phyloP scores from a whole-genome alignment of 1,140 invertebrate species.

The Hesperophylax magnus region DNA sequence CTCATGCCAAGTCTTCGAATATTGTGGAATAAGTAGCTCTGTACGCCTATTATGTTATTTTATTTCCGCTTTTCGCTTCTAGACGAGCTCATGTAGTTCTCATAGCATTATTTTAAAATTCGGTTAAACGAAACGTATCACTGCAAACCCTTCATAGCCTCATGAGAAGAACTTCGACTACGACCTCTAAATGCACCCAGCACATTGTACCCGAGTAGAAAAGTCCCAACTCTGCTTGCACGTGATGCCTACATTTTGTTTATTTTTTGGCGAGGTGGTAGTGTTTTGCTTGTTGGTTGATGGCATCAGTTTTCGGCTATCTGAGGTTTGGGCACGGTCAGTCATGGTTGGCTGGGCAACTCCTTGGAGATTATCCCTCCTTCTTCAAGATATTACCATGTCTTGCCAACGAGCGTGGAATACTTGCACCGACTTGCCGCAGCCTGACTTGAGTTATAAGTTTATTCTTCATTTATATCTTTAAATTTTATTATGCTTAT shows the following conservation, averaged over 20 bases:
- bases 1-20: no score
- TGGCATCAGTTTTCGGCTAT: not conserved
- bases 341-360: slow-evolving; percentile 8
- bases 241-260: no score
- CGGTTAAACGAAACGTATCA: not conserved
- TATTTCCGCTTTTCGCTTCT: no score
- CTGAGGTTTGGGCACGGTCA: slow-evolving; percentile 27
- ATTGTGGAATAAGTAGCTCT: no score
- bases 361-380: slow-evolving; percentile 27
- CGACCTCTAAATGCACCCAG: not conserved
- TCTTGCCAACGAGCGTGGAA: not conserved
- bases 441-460: not conserved
- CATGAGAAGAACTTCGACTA: slow-evolving; percentile 7
- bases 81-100: no score
- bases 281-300: not conserved
- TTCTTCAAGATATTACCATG: not conserved
- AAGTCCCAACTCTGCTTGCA: not conserved
- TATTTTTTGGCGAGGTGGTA: not conserved
- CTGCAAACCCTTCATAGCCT: slow-evolving; percentile 22
- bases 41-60: no score
- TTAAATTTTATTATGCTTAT: no score
- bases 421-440: not conserved
- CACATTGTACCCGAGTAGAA: not conserved
- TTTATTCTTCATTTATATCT: not conserved
- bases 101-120: slow-evolving; percentile 5